Evolutionary conservation across 2,888 invertebrate genomes (phyloP), one percentile per base, ranked within the genome.

Genomic region (Drosophila kuntzei): DNA sequence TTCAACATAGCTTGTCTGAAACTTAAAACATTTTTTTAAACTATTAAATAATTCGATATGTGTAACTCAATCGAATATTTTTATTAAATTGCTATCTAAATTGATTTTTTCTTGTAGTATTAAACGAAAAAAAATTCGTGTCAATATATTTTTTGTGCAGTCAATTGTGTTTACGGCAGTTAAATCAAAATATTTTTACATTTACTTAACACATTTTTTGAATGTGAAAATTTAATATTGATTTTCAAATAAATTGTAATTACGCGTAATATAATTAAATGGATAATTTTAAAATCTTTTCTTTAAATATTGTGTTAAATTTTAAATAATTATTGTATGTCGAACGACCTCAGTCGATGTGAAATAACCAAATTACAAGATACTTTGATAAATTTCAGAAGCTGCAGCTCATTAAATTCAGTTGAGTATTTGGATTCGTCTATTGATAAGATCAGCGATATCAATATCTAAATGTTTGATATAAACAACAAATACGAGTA

Each of bases 361-460:
- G n/a, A n/a, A n/a, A n/a, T n/a, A n/a, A 29, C 12, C 18, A 18
- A 12, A 18, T 7, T 18, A 4, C 2, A 12, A 2, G 25, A 12
- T 20, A 7, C 7, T 2, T 32, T 11, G 27, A 32, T 8, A 32
- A 18, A 7, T 32, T 7, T 25, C 8, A 36, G 11, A n/a, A n/a
- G 7, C 8, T 25, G 5, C 1, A 39, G 39, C 12, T 47, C 46
- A 46, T 41, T 47, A 36, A 60, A 54, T 32, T 16, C 1, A 4
- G 25, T 8, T 34, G 5, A 37, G 12, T 3, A 37, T n/a, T 12
- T 16, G 8, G 8, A n/a, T 46, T 9, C n/a, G 32, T n/a, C 11
- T 11, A 27, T 14, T 16, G 29, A 41, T 32, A 18, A 54, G 41
- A 73, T 73, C 71, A 47, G 16, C 12, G 6, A 14, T 44, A 47